Evolutionary conservation across 2,797 vertebrate genomes (phyloP).

Genomic region (Spinus olivaceus): DNA sequence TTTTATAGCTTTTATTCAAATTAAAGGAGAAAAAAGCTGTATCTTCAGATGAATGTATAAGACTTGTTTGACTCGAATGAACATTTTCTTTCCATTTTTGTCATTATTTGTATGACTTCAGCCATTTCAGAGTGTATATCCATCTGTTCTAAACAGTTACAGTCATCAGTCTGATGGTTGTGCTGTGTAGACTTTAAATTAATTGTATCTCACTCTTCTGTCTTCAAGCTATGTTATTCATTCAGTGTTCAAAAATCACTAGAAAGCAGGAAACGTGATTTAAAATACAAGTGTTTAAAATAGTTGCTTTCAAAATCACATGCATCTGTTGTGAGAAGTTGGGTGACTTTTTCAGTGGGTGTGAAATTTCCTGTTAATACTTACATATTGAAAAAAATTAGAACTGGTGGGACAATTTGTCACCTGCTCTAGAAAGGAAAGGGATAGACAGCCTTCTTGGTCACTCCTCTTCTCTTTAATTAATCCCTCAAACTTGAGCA

Average conservation of each 20-base stretch:
- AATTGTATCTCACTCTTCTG: neutral
- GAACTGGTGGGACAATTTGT: neutral
- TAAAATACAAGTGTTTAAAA: neutral
- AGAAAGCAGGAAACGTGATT: neutral
- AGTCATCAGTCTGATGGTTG: neutral
- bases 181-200: neutral
- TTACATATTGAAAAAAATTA: neutral
- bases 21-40: neutral
- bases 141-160: neutral
- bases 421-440: neutral
- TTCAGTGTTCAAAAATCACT: neutral
- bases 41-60: neutral
- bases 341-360: neutral
- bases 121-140: neutral
- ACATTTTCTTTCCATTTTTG: neutral
- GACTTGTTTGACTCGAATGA: neutral
- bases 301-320: fast-evolving
- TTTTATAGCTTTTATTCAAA: neutral
- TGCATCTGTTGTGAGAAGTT: neutral
- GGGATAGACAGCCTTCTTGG: neutral
- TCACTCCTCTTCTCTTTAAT: neutral
- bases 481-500: neutral
- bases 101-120: neutral
- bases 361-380: neutral
- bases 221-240: neutral